Evolutionary conservation across 2,888 invertebrate genomes (phyloP).

Genomic region (Adineta ricciae): DNA sequence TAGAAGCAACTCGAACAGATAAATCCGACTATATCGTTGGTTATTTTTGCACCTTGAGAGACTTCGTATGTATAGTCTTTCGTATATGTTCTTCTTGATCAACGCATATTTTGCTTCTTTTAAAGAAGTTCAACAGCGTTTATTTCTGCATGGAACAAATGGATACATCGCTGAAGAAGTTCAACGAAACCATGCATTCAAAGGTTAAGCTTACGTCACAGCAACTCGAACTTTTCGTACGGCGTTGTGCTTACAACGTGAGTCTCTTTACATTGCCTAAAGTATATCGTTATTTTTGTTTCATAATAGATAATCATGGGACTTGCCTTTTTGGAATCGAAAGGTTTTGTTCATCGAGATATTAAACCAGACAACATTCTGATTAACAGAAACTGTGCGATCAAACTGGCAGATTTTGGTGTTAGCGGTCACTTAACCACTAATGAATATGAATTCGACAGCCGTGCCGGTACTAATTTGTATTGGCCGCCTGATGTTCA

Average conservation of each 20-base stretch:
- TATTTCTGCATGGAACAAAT: neutral
- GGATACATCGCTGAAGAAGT: neutral
- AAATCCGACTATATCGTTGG: too few relatives aligned
- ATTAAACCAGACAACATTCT: slow-evolving; percentile 95
- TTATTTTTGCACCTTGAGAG: too few relatives aligned
- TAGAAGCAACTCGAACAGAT: too few relatives aligned
- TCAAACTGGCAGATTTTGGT: slow-evolving; percentile 97
- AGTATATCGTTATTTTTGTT: too few relatives aligned
- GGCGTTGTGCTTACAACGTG: neutral
- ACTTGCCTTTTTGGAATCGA: neutral
- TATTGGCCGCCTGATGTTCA: neutral
- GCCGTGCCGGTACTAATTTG: neutral
- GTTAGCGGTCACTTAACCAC: slow-evolving; percentile 94
- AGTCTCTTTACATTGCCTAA: neutral
- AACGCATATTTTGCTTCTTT: neutral
- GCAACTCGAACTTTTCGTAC: neutral
- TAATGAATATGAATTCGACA: slow-evolving; percentile 51
- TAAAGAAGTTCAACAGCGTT: neutral
- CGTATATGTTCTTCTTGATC: neutral
- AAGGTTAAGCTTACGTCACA: neutral
- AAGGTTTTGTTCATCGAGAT: slow-evolving; percentile 80
- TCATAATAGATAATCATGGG: neutral
- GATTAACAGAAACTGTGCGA: slow-evolving; percentile 78
- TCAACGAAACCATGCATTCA: neutral
- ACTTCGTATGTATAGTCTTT: neutral